These are phyloP conservation scores for Aporophyla lueneburgensis DNA, from an alignment of 2,888 invertebrate species.

Conservation along the genomic window DNA sequence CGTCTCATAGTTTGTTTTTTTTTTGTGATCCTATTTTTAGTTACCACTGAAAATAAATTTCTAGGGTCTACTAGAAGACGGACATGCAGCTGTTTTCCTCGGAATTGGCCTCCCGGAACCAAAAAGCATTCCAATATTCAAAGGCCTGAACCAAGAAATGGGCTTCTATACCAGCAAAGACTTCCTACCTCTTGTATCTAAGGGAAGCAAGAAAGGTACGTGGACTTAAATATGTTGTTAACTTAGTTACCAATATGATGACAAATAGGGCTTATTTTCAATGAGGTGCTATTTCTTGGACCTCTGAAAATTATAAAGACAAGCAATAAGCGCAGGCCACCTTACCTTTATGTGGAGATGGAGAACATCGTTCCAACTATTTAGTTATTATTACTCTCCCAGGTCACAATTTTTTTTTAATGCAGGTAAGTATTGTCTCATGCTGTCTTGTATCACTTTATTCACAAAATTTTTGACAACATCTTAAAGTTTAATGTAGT, in stretches of 20 bases:
- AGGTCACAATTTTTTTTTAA: neutral
- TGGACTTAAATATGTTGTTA: too few relatives aligned
- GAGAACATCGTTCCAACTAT: neutral
- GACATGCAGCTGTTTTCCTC: constrained; percentile 95
- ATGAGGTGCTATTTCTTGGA: neutral
- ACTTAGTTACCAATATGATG: neutral
- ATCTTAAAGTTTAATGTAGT: neutral
- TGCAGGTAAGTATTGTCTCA: neutral
- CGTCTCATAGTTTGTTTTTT: neutral
- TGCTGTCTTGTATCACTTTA: too few relatives aligned
- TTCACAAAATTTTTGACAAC: too few relatives aligned
- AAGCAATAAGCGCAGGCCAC: neutral
- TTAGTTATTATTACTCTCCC: neutral
- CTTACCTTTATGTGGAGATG: neutral
- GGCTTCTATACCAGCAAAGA: constrained; percentile 99
- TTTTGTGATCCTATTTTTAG: too few relatives aligned
- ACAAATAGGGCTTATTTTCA: neutral
- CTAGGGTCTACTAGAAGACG: constrained; percentile 92
- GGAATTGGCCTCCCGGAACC: constrained; percentile 98
- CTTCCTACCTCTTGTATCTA: constrained; percentile 97
- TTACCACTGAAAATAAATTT: constrained; percentile 28
- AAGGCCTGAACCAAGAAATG: constrained; percentile 93
- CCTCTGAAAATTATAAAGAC: neutral
- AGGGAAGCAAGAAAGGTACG: constrained; percentile 96
- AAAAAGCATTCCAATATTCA: constrained; percentile 95